phyloP scores from a whole-genome alignment of 2,888 invertebrate genomes.

The Spodoptera littoralis region DNA sequence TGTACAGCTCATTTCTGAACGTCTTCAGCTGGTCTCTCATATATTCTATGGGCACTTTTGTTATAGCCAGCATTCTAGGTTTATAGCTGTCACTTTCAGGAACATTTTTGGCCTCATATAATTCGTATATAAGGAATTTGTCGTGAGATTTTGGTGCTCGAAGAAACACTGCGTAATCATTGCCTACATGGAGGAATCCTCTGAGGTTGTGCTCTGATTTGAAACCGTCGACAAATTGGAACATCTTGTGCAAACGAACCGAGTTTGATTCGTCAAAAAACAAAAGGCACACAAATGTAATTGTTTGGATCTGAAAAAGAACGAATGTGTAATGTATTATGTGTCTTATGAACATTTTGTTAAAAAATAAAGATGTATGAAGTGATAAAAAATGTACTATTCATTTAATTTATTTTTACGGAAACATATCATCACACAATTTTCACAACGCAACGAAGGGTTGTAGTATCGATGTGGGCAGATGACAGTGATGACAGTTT shows the following conservation, averaged over 20 bases:
- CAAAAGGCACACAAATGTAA: constrained; percentile 48
- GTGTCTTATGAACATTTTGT: neutral
- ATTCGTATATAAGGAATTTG: constrained; percentile 74
- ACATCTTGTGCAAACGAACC: constrained; percentile 77
- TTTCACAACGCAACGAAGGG: no score
- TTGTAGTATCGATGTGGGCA: no score
- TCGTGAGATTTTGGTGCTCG: constrained; percentile 74
- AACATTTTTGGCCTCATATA: constrained; percentile 77
- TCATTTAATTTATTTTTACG: no score
- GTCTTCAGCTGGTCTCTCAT: constrained; percentile 74
- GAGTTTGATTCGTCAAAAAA: constrained; percentile 52
- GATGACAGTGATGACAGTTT: no score
- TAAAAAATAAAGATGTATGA: no score
- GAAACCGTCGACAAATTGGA: constrained; percentile 78
- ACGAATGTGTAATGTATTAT: constrained; percentile 1
- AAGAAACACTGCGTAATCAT: constrained; percentile 77
- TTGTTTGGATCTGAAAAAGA: constrained; percentile 61
- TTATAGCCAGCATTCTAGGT: constrained; percentile 75
- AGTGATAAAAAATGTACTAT: no score
- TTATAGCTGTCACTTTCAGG: constrained; percentile 64
- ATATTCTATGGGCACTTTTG: constrained; percentile 77
- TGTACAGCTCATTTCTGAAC: constrained; percentile 73
- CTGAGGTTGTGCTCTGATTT: constrained; percentile 72
- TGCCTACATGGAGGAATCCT: constrained; percentile 79
- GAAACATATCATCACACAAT: no score